phyloP scores from a whole-genome alignment of 2,113 vertebrate species.

The Oncorhynchus kisutch region DNA sequence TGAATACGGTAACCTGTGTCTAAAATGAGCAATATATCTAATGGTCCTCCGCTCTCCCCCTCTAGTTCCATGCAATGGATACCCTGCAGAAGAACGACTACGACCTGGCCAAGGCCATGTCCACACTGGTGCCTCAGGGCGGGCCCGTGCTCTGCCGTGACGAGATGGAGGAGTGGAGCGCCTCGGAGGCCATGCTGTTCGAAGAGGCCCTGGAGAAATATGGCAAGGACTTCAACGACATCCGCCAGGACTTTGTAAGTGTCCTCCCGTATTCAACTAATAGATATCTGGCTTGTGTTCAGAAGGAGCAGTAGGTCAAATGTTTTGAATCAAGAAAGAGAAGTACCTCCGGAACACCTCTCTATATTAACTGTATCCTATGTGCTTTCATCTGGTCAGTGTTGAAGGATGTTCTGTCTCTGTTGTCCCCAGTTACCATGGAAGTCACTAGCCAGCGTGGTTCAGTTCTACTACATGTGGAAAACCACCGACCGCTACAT shows the following conservation, averaged over 20 bases:
- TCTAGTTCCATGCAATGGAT: slow-evolving; percentile 92
- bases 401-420: background rate
- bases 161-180: slow-evolving; percentile 96
- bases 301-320: background rate
- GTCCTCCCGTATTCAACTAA: background rate
- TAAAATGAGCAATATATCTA: too few species aligned
- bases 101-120: slow-evolving; percentile 90
- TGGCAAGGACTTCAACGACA: slow-evolving; percentile 92
- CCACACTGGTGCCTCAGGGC: slow-evolving; percentile 90
- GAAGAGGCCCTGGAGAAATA: slow-evolving; percentile 93
- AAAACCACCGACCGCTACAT: slow-evolving; percentile 96
- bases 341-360: too few species aligned
- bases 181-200: slow-evolving; percentile 91
- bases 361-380: too few species aligned
- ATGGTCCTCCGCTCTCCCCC: background rate
- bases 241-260: slow-evolving; percentile 93
- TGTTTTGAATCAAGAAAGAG: too few species aligned
- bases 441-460: slow-evolving; percentile 93
- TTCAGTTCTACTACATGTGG: slow-evolving; percentile 98
- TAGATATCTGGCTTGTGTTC: background rate
- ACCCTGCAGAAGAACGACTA: slow-evolving; percentile 89
- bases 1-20: too few species aligned
- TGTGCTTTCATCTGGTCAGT: too few species aligned
- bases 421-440: slow-evolving; percentile 81
- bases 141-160: slow-evolving; percentile 89